Evolutionary conservation across 2,113 vertebrate species (phyloP), one percentile per base, ranked within the genome.

Genomic region (Malurus alboscapulatus): DNA sequence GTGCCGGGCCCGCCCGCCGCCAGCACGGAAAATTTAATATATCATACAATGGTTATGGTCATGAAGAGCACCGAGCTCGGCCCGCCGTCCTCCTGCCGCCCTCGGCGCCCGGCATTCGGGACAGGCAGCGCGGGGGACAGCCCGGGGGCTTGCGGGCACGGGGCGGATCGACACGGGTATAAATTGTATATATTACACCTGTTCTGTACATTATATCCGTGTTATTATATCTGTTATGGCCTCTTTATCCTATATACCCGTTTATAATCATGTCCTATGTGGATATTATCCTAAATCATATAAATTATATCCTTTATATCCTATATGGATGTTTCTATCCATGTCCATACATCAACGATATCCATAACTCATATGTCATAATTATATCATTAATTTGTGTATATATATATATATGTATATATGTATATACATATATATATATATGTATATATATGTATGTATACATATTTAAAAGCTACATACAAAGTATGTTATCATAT

Each of bases 31-130:
- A 44, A 25, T 22, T 7, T n/a, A n/a, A n/a, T 38, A 6, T 3
- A 7, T 1, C 45, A 1, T 7, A 18, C 5, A 2, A 4, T 1
- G 24, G 3, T 21, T 12, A 2, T 3, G 6, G 29, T 2, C 9
- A 12, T 40, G 8, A 55, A 40, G 48, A 40, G 30, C 0, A 11
- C 34, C 12, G 29, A 17, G 2, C 50, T 4, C 34, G 7, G 59
- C 24, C 12, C 69, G 12, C 34, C 7, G 42, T 22, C 5, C 3
- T 3, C 16, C 34, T 6, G 30, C 0, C 25, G 25, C 32, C 29
- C 3, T 4, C 8, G 21, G 59, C 8, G 9, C 5, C 7, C 19
- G 7, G 38, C 21, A 10, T 44, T 3, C 10, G 38, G 21, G 27
- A 27, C 89, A 85, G 80, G 85, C 80, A 88, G 36, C 18, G 42